Evolutionary conservation across 2,888 invertebrate species (phyloP).

Genomic region (Nemotelus nigrinus): DNA sequence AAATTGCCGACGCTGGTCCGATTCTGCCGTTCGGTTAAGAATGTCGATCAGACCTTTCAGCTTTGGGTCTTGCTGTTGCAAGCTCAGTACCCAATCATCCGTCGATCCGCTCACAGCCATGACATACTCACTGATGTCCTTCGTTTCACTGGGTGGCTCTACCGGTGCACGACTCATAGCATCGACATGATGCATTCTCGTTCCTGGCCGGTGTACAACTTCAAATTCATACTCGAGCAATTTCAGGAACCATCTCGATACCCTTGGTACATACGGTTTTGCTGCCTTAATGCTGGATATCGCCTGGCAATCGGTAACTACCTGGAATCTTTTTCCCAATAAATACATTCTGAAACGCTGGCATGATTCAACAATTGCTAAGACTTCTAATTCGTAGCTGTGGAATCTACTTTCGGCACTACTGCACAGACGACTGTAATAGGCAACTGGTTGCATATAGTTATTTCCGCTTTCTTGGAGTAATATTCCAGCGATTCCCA

Average conservation of each 20-base stretch:
- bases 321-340: too few relatives aligned
- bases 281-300: not conserved
- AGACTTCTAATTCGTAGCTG: too few relatives aligned
- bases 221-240: slow-evolving; percentile 35
- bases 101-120: slow-evolving; percentile 41
- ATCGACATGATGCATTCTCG: slow-evolving; percentile 48
- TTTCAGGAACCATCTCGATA: slow-evolving; percentile 23
- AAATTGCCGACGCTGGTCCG: not conserved
- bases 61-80: slow-evolving; percentile 30
- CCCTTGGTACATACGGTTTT: not conserved
- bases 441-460: too few relatives aligned
- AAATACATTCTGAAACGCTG: too few relatives aligned
- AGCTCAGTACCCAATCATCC: slow-evolving; percentile 48
- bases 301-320: too few relatives aligned
- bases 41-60: not conserved
- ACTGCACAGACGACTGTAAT: too few relatives aligned
- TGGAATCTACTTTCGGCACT: too few relatives aligned
- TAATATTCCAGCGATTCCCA: too few relatives aligned
- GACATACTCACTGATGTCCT: slow-evolving; percentile 34
- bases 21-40: not conserved
- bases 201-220: slow-evolving; percentile 40
- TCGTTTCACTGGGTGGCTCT: slow-evolving; percentile 10
- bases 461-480: too few relatives aligned
- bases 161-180: slow-evolving; percentile 45
- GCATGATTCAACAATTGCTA: too few relatives aligned